A percentile compares a stretch with the other conserved stretches of the same genome.
phyloP scores from a whole-genome alignment of 2,113 vertebrate species.

The Oreotrochilus melanogaster region DNA sequence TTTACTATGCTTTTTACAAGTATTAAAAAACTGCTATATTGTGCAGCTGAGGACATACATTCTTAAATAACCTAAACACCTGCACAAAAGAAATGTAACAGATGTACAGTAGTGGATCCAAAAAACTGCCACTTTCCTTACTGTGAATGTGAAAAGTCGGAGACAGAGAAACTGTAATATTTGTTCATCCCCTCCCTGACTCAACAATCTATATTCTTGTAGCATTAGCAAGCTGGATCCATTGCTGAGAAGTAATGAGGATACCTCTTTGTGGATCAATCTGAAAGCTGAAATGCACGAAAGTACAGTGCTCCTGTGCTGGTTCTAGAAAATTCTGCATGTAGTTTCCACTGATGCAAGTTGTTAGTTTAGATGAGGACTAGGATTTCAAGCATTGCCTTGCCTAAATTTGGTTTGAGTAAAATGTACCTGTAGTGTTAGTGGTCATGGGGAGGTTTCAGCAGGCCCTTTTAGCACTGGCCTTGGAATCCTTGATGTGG shows the following conservation, averaged over 20 bases:
- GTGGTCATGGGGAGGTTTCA: neutral
- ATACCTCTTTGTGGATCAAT: constrained; percentile 55
- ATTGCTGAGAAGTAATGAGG: constrained; percentile 70
- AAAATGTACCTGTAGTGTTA: neutral
- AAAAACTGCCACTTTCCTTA: neutral
- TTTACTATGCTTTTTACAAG: neutral
- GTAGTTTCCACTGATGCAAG: neutral
- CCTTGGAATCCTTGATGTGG: neutral
- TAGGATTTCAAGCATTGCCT: neutral
- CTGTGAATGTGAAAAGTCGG: neutral
- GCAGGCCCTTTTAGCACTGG: neutral
- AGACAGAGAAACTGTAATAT: neutral
- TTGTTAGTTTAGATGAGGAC: neutral
- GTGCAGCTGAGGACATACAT: constrained; percentile 43
- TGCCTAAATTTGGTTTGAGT: neutral
- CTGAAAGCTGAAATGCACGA: constrained; percentile 36
- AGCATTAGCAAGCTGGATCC: constrained; percentile 57
- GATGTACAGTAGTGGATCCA: constrained; percentile 70
- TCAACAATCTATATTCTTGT: neutral
- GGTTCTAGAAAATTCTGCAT: constrained; percentile 4
- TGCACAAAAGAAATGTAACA: constrained; percentile 3
- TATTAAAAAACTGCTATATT: neutral
- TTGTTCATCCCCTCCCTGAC: neutral
- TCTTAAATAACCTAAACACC: constrained; percentile 11
- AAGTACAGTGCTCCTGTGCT: neutral